phyloP scores from a whole-genome alignment of 2,113 vertebrate genomes.

The Ceuthmochares aereus region DNA sequence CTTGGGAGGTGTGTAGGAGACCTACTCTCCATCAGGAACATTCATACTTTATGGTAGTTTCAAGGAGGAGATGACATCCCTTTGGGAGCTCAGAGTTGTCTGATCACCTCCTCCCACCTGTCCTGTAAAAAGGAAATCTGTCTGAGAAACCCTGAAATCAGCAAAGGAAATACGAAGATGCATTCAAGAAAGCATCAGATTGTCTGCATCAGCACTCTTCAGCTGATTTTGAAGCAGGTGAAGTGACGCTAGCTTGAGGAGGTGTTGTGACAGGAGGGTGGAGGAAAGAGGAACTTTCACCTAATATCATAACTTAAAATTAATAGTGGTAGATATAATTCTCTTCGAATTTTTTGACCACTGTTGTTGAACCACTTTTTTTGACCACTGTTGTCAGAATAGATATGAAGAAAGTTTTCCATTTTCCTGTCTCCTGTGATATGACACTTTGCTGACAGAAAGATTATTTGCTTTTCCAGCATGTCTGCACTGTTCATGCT shows the following conservation, averaged over 20 bases:
- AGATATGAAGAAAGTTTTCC: neutral
- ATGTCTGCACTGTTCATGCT: neutral
- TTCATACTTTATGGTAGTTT: neutral
- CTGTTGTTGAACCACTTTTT: neutral
- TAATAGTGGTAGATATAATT: neutral
- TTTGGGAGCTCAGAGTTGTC: neutral
- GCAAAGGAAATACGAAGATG: neutral
- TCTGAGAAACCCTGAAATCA: neutral
- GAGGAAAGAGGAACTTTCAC: neutral
- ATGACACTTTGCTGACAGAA: neutral
- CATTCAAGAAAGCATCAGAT: neutral
- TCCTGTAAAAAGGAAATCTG: neutral
- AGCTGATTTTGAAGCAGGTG: neutral
- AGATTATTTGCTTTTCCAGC: neutral
- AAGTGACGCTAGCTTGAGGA: neutral
- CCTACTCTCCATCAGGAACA: neutral
- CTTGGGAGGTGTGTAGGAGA: neutral
- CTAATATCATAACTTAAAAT: neutral
- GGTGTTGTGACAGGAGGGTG: neutral
- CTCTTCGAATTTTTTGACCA: neutral
- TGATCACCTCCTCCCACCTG: neutral
- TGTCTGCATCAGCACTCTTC: neutral
- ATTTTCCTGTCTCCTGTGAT: neutral
- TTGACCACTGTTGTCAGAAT: neutral
- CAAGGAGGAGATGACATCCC: neutral